Evolutionary conservation across 2,113 vertebrate genomes (phyloP).

Genomic region (Orthonyx spaldingii): DNA sequence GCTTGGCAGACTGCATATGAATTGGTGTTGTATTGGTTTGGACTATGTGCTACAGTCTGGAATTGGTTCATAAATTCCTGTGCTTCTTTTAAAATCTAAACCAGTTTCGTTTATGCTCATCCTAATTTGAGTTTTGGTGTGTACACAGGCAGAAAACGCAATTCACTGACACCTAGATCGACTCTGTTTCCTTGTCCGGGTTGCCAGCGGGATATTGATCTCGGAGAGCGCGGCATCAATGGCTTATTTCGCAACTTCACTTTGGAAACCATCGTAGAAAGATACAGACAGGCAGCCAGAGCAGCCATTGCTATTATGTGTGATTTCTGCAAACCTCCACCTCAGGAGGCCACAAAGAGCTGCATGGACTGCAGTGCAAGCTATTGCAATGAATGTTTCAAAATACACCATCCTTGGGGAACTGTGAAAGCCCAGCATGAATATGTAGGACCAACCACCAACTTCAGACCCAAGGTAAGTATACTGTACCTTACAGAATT

Average conservation of each 20-base stretch:
- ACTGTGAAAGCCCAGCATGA: constrained; percentile 94
- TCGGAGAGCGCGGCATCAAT: constrained; percentile 93
- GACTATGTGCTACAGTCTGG: neutral
- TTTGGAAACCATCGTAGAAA: constrained; percentile 94
- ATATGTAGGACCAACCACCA: constrained; percentile 93
- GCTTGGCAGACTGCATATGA: neutral
- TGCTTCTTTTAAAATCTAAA: neutral
- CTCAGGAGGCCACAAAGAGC: constrained; percentile 95
- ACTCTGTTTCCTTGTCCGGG: constrained; percentile 89
- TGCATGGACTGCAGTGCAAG: constrained; percentile 97
- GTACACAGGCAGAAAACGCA: constrained; percentile 86
- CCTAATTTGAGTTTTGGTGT: constrained; percentile 74
- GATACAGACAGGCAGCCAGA: constrained; percentile 91
- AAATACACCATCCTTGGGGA: constrained; percentile 94
- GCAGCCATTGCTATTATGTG: constrained; percentile 94
- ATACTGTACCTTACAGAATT: neutral
- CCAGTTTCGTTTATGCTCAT: neutral
- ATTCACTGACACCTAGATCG: constrained; percentile 84
- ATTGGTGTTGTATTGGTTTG: neutral
- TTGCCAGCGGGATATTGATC: constrained; percentile 91
- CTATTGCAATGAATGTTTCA: constrained; percentile 97
- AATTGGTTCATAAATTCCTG: neutral
- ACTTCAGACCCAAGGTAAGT: constrained; percentile 91
- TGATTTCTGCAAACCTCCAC: constrained; percentile 90
- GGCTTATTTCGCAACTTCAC: constrained; percentile 96